Evolutionary conservation across 37 sponge, comb jelly and placozoan species (phyloP).

Genomic region (Beroe ovata): DNA sequence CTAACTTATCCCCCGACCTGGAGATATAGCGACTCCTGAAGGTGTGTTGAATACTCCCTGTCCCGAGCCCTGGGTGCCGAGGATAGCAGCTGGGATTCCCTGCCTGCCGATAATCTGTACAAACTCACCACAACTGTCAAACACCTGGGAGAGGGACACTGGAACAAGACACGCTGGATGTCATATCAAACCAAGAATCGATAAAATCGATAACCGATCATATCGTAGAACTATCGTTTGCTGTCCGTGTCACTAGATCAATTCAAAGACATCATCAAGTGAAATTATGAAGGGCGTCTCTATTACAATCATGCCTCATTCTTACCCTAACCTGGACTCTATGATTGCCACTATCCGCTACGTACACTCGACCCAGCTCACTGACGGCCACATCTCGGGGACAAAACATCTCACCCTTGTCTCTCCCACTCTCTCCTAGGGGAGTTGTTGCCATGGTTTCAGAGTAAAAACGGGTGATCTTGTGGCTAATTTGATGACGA

Average conservation of each 20-base stretch:
- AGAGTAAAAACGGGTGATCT: too few relatives aligned
- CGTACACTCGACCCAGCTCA: slow-evolving; percentile 40
- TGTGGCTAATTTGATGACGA: neutral
- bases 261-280: too few relatives aligned
- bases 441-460: too few relatives aligned
- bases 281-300: too few relatives aligned
- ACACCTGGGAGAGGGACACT: slow-evolving; percentile 1
- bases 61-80: slow-evolving; percentile 55
- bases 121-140: slow-evolving; percentile 28
- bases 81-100: slow-evolving; percentile 11
- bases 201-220: too few relatives aligned
- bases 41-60: slow-evolving; percentile 53
- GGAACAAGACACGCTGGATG: too few relatives aligned
- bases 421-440: slow-evolving; percentile 36
- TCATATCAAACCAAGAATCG: too few relatives aligned
- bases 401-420: slow-evolving; percentile 64
- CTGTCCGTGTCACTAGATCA: neutral
- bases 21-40: slow-evolving; percentile 15
- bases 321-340: slow-evolving; percentile 27
- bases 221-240: too few relatives aligned
- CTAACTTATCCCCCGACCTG: too few relatives aligned
- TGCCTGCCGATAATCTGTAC: slow-evolving; percentile 27
- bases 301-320: too few relatives aligned
- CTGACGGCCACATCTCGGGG: slow-evolving; percentile 50
- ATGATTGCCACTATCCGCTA: slow-evolving; percentile 60